Percentiles rank a stretch among this genome's conserved stretches.
Conservation (phyloP, 53 echinoderm and acorn worm species). For the Luidia sarsii region DNA sequence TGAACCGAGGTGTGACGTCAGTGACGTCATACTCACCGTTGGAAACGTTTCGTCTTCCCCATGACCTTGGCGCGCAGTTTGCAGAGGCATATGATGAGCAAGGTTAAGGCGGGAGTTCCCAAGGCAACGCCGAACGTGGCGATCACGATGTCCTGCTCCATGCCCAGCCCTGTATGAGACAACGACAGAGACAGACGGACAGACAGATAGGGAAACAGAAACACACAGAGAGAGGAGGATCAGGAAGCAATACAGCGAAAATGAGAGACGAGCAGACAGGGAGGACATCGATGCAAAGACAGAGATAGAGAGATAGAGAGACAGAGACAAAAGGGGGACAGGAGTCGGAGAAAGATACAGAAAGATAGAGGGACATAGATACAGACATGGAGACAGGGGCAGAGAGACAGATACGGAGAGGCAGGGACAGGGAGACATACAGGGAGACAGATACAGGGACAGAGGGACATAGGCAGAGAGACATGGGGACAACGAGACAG, state of each 20-base stretch:
- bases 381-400: no score
- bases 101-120: slow-evolving; percentile 63
- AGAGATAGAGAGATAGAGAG: no score
- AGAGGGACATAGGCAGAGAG: no score
- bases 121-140: slow-evolving; percentile 55
- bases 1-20: no score
- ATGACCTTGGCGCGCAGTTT: slow-evolving; percentile 20
- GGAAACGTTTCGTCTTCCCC: slow-evolving; percentile 1
- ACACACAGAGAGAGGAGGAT: no score
- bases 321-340: no score
- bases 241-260: not conserved
- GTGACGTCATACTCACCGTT: slow-evolving; percentile 23
- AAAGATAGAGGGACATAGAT: no score
- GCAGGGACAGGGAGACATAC: no score
- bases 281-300: not conserved
- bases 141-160: slow-evolving; percentile 58
- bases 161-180: slow-evolving; percentile 37
- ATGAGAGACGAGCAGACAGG: not conserved
- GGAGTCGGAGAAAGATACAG: no score
- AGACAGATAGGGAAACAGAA: not conserved
- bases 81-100: slow-evolving; percentile 62
- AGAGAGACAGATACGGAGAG: no score
- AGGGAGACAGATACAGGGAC: no score
- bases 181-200: not conserved
- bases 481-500: no score